Evolutionary conservation across 2,888 invertebrate genomes (phyloP).

Genomic region (Conomelus anceps): DNA sequence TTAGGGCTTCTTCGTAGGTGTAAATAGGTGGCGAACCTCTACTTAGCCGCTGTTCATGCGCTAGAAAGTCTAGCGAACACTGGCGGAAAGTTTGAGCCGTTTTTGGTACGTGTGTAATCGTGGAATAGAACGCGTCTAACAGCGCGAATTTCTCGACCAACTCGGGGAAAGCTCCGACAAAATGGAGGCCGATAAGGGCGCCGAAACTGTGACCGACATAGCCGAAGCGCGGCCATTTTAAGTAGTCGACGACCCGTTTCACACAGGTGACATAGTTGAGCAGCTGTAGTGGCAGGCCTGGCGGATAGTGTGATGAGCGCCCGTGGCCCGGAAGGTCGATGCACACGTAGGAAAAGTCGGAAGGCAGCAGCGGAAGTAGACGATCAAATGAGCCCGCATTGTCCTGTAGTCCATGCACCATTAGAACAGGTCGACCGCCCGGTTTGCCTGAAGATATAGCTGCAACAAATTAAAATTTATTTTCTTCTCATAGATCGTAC

Average conservation of each 20-base stretch:
- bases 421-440: constrained; percentile 39
- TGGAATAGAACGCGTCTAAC: constrained; percentile 38
- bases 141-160: constrained; percentile 37
- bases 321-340: constrained; percentile 45
- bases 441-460: constrained; percentile 37
- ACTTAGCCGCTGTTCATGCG: constrained; percentile 28
- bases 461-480: constrained; percentile 29
- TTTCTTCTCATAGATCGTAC: not conserved
- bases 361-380: constrained; percentile 40
- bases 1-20: constrained; percentile 32
- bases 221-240: constrained; percentile 40
- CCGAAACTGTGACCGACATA: constrained; percentile 44
- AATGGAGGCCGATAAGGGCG: constrained; percentile 39
- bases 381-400: constrained; percentile 44
- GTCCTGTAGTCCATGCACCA: constrained; percentile 43
- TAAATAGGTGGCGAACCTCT: constrained; percentile 34
- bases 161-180: constrained; percentile 36
- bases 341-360: constrained; percentile 40
- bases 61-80: constrained; percentile 9
- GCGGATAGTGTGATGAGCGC: constrained; percentile 41
- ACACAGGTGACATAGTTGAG: constrained; percentile 37
- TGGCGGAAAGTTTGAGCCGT: constrained; percentile 28
- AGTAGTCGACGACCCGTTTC: constrained; percentile 39
- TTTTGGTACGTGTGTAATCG: constrained; percentile 24
- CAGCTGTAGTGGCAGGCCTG: constrained; percentile 40